Conservation (phyloP, 2,888 invertebrate genomes). For the Amphipoea lucens region DNA sequence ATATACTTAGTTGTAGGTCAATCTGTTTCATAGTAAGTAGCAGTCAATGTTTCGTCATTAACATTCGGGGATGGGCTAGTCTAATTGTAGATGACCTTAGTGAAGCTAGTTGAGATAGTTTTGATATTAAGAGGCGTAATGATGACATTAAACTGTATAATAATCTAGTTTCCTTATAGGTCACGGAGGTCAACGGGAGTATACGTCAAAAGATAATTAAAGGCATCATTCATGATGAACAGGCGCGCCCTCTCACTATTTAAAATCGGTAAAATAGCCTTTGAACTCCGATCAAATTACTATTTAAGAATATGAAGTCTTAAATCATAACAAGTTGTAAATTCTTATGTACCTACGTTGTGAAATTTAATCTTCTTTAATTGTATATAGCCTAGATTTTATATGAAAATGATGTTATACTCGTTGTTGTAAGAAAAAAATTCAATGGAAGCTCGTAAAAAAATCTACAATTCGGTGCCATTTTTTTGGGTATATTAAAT, state of each 20-base stretch:
- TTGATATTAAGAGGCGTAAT: slow-evolving; percentile 45
- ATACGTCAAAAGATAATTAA: slow-evolving; percentile 22
- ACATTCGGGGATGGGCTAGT: slow-evolving; percentile 79
- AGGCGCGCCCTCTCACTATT: slow-evolving; percentile 14
- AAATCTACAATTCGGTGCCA: not conserved
- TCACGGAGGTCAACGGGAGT: slow-evolving; percentile 33
- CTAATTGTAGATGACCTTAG: slow-evolving; percentile 73
- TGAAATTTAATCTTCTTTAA: not conserved
- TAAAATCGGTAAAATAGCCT: no score
- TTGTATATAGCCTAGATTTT: not conserved
- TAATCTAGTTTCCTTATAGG: slow-evolving; percentile 45
- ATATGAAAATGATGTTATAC: not conserved
- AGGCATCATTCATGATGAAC: slow-evolving; percentile 11
- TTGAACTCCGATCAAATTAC: not conserved
- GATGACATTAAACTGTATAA: slow-evolving; percentile 34
- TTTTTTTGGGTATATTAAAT: not conserved
- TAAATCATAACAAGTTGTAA: not conserved
- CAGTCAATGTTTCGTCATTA: slow-evolving; percentile 81
- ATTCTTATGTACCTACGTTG: not conserved
- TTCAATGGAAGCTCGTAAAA: not conserved
- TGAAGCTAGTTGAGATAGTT: slow-evolving; percentile 43
- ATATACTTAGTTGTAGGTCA: slow-evolving; percentile 81
- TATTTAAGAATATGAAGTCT: not conserved
- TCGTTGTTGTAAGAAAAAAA: not conserved
- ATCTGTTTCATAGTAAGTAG: slow-evolving; percentile 81